Percentiles rank a stretch among this genome's conserved stretches.
Evolutionary conservation across 2,888 invertebrate species (phyloP).

Genomic region (Hyposoter didymator): DNA sequence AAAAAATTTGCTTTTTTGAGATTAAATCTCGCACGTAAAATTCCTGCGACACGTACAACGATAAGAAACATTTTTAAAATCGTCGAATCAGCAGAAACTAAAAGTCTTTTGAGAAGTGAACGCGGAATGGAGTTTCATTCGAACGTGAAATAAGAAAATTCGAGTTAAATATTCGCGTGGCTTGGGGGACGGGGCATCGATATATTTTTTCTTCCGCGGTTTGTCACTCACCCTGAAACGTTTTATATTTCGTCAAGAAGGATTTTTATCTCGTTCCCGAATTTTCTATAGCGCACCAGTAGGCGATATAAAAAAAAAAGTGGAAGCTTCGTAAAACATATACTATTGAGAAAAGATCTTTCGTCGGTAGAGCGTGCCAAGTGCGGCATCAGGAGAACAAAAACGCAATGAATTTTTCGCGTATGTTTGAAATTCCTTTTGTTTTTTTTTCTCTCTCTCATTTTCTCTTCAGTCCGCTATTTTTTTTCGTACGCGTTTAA

Average conservation of each 20-base stretch:
- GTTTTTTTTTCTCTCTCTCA: neutral
- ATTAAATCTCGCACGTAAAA: neutral
- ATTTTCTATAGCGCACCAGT: conserved; percentile 23
- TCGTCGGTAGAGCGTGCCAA: conserved; percentile 35
- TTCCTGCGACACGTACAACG: neutral
- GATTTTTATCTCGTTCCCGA: conserved; percentile 60
- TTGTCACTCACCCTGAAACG: conserved; percentile 48
- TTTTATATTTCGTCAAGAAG: conserved; percentile 59
- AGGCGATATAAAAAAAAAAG: neutral
- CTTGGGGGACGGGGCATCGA: conserved; percentile 17
- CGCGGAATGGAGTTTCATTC: conserved; percentile 24
- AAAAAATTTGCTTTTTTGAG: too few relatives aligned
- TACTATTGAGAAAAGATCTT: conserved; percentile 15
- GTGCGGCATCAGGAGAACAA: conserved; percentile 18
- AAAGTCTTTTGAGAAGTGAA: neutral
- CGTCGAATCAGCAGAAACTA: conserved; percentile 1
- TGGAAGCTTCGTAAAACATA: neutral
- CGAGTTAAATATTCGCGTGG: conserved; percentile 41
- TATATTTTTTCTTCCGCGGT: conserved; percentile 32
- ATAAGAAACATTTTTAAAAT: neutral
- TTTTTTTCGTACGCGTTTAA: conserved; percentile 36
- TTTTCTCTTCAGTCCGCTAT: neutral
- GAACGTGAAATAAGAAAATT: conserved; percentile 38
- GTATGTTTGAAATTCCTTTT: conserved; percentile 40
- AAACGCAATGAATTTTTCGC: conserved; percentile 47